Evolutionary conservation across 2,797 vertebrate species (phyloP), one percentile per base, ranked within the genome.

Genomic region (Strix occidentalis): DNA sequence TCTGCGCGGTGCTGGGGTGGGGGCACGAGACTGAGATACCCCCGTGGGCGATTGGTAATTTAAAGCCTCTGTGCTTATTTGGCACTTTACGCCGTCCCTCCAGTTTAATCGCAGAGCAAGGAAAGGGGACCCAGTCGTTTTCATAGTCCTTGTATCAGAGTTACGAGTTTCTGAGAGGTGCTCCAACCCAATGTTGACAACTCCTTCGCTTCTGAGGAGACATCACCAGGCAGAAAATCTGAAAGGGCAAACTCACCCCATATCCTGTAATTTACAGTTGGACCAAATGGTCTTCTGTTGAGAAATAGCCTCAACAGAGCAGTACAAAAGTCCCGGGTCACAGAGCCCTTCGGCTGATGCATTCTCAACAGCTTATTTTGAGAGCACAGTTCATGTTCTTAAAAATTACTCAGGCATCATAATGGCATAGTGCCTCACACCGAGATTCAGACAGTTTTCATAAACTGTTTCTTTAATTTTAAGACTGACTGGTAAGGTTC

Each of bases 31-130:
- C 6, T 3, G 28, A 16, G 54, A 6, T 20, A 23, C 11, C 24
- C 25, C 0, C n/a, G 0, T 0, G 14, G 57, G 4, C 18, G 3
- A 8, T 16, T 29, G 11, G 4, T 5, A 0, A 12, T 53, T 26
- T 9, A 16, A 54, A 84, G 46, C 12, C 12, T 23, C 29, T 6
- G 9, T 5, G 43, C 17, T 84, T 58, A 2, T 61, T 41, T 28
- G 13, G 9, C 12, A 7, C 33, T 35, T 31, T 33, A 3, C 0
- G 0, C 19, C 21, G 9, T 8, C 26, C 56, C 3, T 60, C 14
- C 51, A 3, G 51, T 28, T 39, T 35, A 29, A 39, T 11, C 5
- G 8, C 29, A 43, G 28, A 63, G 48, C n/a, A 50, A 63, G 64
- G 75, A 53, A 48, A 39, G 33, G 10, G 5, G 10, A 10, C 9